phyloP scores from a whole-genome alignment of 1,140 invertebrate genomes.

The Orchesella cincta region DNA sequence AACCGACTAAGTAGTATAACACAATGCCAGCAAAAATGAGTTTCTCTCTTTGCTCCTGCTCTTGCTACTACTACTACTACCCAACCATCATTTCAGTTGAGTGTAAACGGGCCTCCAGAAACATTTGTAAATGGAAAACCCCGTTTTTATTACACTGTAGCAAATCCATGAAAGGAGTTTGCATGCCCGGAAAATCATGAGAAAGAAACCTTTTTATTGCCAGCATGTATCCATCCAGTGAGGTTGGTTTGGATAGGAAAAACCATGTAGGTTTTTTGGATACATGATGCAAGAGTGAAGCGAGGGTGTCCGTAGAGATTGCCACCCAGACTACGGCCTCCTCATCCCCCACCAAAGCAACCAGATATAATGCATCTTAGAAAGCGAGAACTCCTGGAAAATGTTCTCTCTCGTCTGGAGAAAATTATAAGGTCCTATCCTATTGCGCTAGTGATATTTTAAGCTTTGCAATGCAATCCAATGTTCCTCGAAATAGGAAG shows the following conservation, averaged over 20 bases:
- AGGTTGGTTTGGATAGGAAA: background rate
- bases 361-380: too few relatives aligned
- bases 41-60: background rate
- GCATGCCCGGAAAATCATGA: background rate
- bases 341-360: background rate
- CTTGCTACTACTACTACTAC: background rate
- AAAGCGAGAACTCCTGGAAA: too few relatives aligned
- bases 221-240: background rate
- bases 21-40: too few relatives aligned
- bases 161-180: background rate
- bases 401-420: too few relatives aligned
- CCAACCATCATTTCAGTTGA: background rate
- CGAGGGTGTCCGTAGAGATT: background rate
- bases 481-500: too few relatives aligned
- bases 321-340: background rate
- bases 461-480: too few relatives aligned
- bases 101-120: background rate
- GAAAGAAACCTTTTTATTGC: background rate
- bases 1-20: too few relatives aligned
- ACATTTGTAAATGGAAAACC: background rate
- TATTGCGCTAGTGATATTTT: too few relatives aligned
- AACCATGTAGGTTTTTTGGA: background rate
- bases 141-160: background rate
- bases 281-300: background rate
- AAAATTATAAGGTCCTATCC: too few relatives aligned